Evolutionary conservation across 2,888 invertebrate species (phyloP).

Genomic region (Lycocerus yunnanus): DNA sequence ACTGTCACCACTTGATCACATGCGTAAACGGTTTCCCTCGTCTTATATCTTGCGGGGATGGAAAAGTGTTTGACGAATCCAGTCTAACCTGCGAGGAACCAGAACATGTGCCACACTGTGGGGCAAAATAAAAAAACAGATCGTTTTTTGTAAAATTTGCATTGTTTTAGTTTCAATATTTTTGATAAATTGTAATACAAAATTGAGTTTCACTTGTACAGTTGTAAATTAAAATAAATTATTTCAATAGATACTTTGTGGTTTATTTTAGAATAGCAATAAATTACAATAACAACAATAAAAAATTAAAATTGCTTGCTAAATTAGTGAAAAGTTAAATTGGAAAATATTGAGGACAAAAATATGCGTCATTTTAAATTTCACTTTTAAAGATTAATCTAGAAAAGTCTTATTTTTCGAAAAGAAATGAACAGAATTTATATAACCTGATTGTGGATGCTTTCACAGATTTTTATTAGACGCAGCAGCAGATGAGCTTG

Average conservation of each 20-base stretch:
- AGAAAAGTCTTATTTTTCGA: not conserved
- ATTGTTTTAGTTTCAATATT: not conserved
- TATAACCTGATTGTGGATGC: conserved; percentile 2
- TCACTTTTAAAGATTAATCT: conserved; percentile 3
- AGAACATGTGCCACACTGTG: conserved; percentile 58
- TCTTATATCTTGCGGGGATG: conserved; percentile 85
- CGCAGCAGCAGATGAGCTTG: not conserved
- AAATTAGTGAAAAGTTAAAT: not conserved
- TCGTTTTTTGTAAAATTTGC: not conserved
- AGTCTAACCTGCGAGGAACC: conserved; percentile 84
- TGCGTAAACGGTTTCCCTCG: conserved; percentile 90
- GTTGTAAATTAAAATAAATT: conserved; percentile 18
- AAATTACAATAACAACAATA: not conserved
- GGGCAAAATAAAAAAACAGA: conserved; percentile 21
- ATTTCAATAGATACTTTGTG: conserved; percentile 6
- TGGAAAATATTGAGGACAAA: not conserved
- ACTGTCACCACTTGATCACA: conserved; percentile 85
- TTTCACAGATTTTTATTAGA: conserved; percentile 2
- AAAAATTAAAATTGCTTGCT: not conserved
- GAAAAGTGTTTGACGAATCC: conserved; percentile 83
- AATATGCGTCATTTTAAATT: conserved; percentile 2
- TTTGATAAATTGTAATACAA: conserved; percentile 1
- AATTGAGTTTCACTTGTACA: conserved; percentile 14
- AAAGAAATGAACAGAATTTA: conserved; percentile 2
- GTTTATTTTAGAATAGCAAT: conserved; percentile 4